Evolutionary conservation across 2,888 invertebrate species (phyloP), one percentile per base, ranked within the genome.

Genomic region (Morpho deidamia): DNA sequence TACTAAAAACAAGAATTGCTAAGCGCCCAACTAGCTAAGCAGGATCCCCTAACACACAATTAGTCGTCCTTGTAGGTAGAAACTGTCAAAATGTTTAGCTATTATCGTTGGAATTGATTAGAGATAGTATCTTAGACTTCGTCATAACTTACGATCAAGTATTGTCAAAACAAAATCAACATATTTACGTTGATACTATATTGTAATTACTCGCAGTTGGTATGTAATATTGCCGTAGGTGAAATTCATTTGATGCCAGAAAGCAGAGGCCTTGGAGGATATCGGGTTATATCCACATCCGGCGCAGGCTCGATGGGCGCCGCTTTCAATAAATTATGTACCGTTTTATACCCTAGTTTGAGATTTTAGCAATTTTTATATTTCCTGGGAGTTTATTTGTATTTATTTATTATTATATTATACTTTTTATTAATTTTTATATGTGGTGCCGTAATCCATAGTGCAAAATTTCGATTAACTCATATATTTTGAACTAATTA

Each of bases 241-340:
- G 43, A 53, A 53, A 56, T 46, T 46, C 46, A 50, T 56, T 50
- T 50, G 49, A 43, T 39, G 43, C 45, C 37, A 32, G 50, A 56
- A 53, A 53, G 37, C 47, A 40, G 14, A 50, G 46, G 50, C 46
- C 46, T 47, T 43, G 12, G 50, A 46, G 45, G 53, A 56, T 56
- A 56, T 56, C 45, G 49, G 43, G 50, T 50, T 56, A 56, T 50
- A 43, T 43, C 53, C 53, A 53, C 56, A 53, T 56, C 53, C 53
- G 56, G 37, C 39, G 46, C 43, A 50, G 43, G 37, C 11, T 46
- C 50, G 42, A 46, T 50, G 42, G 43, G 44, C 40, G 34, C 42
- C 32, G 46, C 37, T 40, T 35, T 39, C 43, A 47, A 57, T 57
- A 51, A 57, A 57, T 53, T 44, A 53, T 54, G 40, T 42, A 44